These are phyloP conservation scores for Helicoverpa zea DNA, from an alignment of 1,140 invertebrate species.

Conservation along the genomic window DNA sequence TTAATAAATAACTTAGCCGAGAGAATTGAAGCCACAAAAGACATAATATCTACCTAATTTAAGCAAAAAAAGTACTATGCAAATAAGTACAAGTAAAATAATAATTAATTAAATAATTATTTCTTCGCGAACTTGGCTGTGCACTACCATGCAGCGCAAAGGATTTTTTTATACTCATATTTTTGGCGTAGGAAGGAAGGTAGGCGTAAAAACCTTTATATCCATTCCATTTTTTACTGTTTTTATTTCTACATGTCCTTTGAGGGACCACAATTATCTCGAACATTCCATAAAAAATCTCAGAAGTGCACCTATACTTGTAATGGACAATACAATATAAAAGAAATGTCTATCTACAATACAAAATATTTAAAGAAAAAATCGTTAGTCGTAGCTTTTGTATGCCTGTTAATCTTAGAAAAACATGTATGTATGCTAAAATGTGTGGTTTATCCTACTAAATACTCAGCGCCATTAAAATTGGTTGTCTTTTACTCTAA, in stretches of 20 bases:
- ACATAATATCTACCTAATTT: background rate
- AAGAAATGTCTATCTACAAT: too few relatives aligned
- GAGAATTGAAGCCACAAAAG: background rate
- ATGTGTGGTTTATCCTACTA: background rate
- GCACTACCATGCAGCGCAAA: background rate
- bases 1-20: background rate
- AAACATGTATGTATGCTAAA: constrained; percentile 6
- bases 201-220: too few relatives aligned
- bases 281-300: background rate
- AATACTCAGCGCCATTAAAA: too few relatives aligned
- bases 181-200: too few relatives aligned
- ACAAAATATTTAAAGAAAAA: constrained; percentile 16
- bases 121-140: background rate
- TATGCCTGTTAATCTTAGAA: constrained; percentile 46
- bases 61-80: background rate
- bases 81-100: background rate
- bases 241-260: background rate
- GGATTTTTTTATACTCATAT: background rate
- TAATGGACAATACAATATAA: constrained; percentile 49
- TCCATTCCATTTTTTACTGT: too few relatives aligned
- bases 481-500: too few relatives aligned
- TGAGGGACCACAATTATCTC: constrained; percentile 2
- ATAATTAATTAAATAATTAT: too few relatives aligned
- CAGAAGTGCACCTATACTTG: constrained; percentile 26
- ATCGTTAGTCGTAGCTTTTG: constrained; percentile 52